A percentile compares a stretch with the other conserved stretches of the same genome.
Evolutionary conservation across 2,797 vertebrate genomes (phyloP).

Genomic region (Benthosema pterotum): DNA sequence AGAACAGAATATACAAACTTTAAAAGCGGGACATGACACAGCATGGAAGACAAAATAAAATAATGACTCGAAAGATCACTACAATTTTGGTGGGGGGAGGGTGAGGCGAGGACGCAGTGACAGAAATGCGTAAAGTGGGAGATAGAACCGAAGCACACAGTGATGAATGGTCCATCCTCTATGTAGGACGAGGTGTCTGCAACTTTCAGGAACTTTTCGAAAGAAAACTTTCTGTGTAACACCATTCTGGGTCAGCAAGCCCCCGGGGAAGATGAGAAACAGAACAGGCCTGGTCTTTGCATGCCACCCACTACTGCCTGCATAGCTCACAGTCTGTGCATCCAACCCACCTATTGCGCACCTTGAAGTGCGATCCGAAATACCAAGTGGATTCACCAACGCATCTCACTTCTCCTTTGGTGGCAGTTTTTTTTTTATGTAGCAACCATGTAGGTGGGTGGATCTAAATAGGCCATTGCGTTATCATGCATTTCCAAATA

Average conservation of each 20-base stretch:
- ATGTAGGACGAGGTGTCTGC: slow-evolving; percentile 80
- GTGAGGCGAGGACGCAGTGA: slow-evolving; percentile 10
- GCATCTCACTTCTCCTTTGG: slow-evolving; percentile 12
- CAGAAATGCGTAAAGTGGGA: slow-evolving; percentile 45
- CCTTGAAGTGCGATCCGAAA: slow-evolving; percentile 33
- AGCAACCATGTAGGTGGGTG: slow-evolving; percentile 1
- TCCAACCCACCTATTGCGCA: slow-evolving; percentile 8
- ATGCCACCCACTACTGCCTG: slow-evolving; percentile 40
- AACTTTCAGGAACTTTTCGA: slow-evolving; percentile 80
- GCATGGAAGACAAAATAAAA: slow-evolving; percentile 15
- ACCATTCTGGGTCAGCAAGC: slow-evolving; percentile 80
- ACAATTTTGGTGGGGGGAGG: slow-evolving; percentile 4
- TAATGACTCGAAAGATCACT: slow-evolving; percentile 7
- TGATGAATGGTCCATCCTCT: slow-evolving; percentile 74
- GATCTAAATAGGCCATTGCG: slow-evolving; percentile 5
- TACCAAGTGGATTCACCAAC: neutral
- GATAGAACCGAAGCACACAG: slow-evolving; percentile 47
- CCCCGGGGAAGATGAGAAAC: slow-evolving; percentile 71
- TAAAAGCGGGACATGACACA: slow-evolving; percentile 5
- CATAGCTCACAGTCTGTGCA: slow-evolving; percentile 13
- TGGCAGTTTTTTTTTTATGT: neutral
- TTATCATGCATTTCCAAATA: neutral
- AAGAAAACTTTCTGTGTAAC: slow-evolving; percentile 75
- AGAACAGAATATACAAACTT: neutral
- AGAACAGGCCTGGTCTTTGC: slow-evolving; percentile 71